phyloP scores from a whole-genome alignment of 2,113 vertebrate species.

The Maccullochella peelii region DNA sequence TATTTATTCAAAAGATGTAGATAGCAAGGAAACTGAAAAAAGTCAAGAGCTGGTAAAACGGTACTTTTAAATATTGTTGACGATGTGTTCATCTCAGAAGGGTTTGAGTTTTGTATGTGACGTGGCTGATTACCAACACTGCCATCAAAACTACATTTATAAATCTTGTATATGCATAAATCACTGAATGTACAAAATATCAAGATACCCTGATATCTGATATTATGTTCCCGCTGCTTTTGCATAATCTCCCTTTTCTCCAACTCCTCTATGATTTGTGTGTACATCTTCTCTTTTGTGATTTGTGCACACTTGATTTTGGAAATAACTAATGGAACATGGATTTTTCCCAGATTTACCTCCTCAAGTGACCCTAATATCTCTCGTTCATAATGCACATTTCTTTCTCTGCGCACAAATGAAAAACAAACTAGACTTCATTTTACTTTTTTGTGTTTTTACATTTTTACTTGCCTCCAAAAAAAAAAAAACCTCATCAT shows the following conservation, averaged over 20 bases:
- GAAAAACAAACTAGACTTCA: slow-evolving; percentile 1
- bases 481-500: slow-evolving; percentile 23
- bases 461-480: background rate
- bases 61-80: background rate
- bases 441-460: slow-evolving; percentile 1
- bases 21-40: slow-evolving; percentile 2
- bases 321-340: background rate
- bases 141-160: background rate
- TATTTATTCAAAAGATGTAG: slow-evolving; percentile 32
- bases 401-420: background rate
- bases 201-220: background rate
- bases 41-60: background rate
- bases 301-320: background rate
- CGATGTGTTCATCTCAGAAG: background rate
- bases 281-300: background rate
- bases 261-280: background rate
- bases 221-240: background rate
- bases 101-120: background rate
- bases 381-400: background rate
- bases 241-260: background rate
- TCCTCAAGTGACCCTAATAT: background rate
- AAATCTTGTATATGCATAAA: background rate
- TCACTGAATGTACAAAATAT: background rate
- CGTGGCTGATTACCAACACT: background rate
- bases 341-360: background rate